Evolutionary conservation across 1,140 invertebrate species (phyloP), one percentile per base, ranked within the genome.

Genomic region (Steinernema feltiae): DNA sequence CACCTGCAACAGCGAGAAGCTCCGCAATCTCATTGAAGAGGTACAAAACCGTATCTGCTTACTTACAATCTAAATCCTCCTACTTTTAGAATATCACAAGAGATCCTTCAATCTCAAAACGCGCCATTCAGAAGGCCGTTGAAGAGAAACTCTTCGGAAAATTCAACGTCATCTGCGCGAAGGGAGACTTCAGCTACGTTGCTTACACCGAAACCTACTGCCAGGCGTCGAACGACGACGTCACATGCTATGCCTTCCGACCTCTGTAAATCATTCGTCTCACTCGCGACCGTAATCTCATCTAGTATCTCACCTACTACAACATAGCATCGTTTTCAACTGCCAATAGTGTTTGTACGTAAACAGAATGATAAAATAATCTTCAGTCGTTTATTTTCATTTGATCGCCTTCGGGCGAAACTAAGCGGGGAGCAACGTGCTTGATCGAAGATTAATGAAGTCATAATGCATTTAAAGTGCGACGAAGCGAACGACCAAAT

Each of bases 141-240:
- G 84, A 85, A 73, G 82, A 86, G 73, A 86, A 85, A 48, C 79
- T 85, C 35, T 83, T 84, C 46, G 76, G 80, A 12, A 86, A 86
- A 71, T 86, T 84, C 48, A 85, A 86, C 75, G 84, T 85, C 17
- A 85, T 81, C 71, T 83, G 80, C 74, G 76, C 75, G 15, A 86
- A 82, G 35, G 81, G 76, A 72, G 84, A 85, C 72, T 85, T 85
- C 77, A 78, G 80, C 27, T 85, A 85, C 74, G 78, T 85, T 12
- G 83, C 80, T 29, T 30, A 71, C 30, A 85, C 81, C 1, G 83
- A 86, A 29, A 80, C 80, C 1, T 85, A 79, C 76, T 86, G 85
- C 70, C 84, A 85, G 70, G 74, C 80, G 12, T 70, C 84, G 15
- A 78, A 71, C 29, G 85, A 79, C 31, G 81, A 86, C n/a, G 74